Base-by-base conservation (phyloP, 2,113 vertebrate genomes). In the Macrotis lagotis region DNA sequence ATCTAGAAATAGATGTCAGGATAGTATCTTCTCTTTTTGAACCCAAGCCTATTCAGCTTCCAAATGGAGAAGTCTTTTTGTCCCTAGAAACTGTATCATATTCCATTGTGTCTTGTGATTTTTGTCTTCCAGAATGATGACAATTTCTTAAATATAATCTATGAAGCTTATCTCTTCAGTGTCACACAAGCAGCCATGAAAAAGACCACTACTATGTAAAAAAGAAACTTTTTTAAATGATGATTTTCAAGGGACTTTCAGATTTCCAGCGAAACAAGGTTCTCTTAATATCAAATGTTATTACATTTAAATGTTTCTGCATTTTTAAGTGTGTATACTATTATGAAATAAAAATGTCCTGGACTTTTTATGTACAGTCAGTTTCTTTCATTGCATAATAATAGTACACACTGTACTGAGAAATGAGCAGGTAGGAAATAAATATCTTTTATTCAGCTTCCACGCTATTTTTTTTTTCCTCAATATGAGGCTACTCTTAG, bases 121-220 rank as follows among this genome's bases (percentile, higher is more conserved):
- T 96, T 94, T 99, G 24, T 98, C 95, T 99, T 99, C 95, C 99
- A 99, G 99, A 99, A 99, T 0, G 99, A 99, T 48, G 97, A 98
- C 97, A 99, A 98, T 96, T 99, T 99, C 98, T 96, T 99, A 97
- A 99, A 99, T 96, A 98, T 98, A 90, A 99, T 99, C 98, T 99
- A 99, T 12, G 99, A 99, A 96, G 98, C 99, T 0, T 99, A 99
- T 97, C 97, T 99, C 96, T 98, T 99, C 97, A 98, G 98, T 0
- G 95, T 98, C 92, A 98, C 98, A 47, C 99, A 98, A 95, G 97
- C 98, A 0, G 95, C 98, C 0, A 9, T 98, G 95, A 98, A 98
- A 49, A 98, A 98, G 48, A 59, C 98, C 44, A 83, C 98, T 83
- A 83, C 66, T 0, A 7, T 96, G 90, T 98, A 97, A 99, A 47